Base-by-base conservation (phyloP, 2,797 vertebrate genomes). In the Ispidina lecontei region DNA sequence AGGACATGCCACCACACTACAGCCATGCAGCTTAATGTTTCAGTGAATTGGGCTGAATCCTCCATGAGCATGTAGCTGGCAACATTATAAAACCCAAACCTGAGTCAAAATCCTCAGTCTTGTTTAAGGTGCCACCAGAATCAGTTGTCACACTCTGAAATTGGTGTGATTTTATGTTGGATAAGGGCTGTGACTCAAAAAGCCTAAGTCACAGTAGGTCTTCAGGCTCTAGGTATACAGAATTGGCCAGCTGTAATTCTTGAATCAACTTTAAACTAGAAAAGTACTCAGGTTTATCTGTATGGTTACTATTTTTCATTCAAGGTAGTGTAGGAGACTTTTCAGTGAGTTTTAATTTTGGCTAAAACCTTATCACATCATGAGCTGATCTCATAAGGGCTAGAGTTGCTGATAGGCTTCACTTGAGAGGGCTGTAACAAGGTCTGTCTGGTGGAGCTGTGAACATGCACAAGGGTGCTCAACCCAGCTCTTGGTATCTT, bases 1-100 rank as follows among this genome's bases (percentile, higher is more conserved):
- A 28, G 33, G 39, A 29, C 0, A 0, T 13, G 21, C 7, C 14
- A 15, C 13, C 15, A 7, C 12, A 6, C 6, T 0, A 0, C 20
- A 58, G 39, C 31, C 4, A 2, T 13, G 5, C 18, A 46, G 19
- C 14, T 37, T n/a, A 17, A 4, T 21, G 29, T 33, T 79, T 51
- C 35, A 7, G 14, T 1, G 9, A 79, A 52, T 51, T 55, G 28
- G n/a, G 14, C 12, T 12, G 33, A 60, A 31, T 60, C 25, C 13
- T 67, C 8, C 5, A 22, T 67, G 47, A n/a, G 0, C 1, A 25
- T 44, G 23, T 39, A 46, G 14, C 44, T 47, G 39, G 7, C 56
- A 33, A 72, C 12, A 2, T 16, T 5, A 5, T 46, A 71, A 89
- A 77, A 39, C 22, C 31, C 25, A 70, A 73, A 41, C 6, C 10